phyloP scores from a whole-genome alignment of 35 echinoderm and acorn worm species.

The Heliocidaris tuberculata region DNA sequence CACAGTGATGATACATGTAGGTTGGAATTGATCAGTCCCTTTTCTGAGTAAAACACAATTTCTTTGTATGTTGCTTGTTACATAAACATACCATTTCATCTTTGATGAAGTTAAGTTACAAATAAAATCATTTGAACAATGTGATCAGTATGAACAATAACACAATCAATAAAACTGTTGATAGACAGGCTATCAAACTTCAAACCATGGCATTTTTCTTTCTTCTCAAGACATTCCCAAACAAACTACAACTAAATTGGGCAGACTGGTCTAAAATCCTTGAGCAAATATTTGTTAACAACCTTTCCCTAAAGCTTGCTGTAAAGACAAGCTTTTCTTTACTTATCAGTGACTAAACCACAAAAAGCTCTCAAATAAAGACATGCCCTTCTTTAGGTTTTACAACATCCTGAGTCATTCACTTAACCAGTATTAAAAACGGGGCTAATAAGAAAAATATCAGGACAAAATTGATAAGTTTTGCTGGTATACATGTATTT shows the following conservation, averaged over 20 bases:
- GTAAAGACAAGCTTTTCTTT: background rate
- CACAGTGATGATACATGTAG: no score
- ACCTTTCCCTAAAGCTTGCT: background rate
- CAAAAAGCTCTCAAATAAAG: conserved; percentile 22
- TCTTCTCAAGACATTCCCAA: background rate
- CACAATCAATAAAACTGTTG: background rate
- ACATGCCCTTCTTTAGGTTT: conserved; percentile 22
- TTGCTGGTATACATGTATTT: background rate
- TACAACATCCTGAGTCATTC: conserved; percentile 24
- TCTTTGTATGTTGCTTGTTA: no score
- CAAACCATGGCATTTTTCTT: background rate
- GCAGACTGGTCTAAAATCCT: conserved; percentile 29
- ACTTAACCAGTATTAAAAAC: background rate
- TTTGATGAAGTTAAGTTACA: background rate
- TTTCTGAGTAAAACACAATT: no score
- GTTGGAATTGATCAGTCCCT: no score
- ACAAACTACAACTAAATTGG: background rate
- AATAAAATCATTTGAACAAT: background rate
- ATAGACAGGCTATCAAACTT: background rate
- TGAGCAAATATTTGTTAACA: conserved; percentile 31
- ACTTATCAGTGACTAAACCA: background rate
- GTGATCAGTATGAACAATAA: background rate
- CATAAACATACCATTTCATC: background rate
- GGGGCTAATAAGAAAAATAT: background rate
- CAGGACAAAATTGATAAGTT: background rate